phyloP scores from a whole-genome alignment of 2,113 vertebrate species.

The Tor tambroides region DNA sequence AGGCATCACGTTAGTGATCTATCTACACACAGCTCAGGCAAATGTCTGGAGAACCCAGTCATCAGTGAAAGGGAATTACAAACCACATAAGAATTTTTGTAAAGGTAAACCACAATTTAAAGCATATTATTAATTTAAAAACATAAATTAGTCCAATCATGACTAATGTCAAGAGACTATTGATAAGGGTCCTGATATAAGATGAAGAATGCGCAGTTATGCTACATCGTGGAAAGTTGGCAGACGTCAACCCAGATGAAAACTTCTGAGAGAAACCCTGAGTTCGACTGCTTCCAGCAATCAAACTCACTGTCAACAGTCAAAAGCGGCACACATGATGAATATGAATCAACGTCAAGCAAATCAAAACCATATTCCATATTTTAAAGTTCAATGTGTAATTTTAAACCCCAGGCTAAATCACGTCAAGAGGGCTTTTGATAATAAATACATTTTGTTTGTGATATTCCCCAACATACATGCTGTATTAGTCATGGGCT shows the following conservation, averaged over 20 bases:
- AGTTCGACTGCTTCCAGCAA: neutral
- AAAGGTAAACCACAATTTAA: neutral
- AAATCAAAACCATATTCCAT: slow-evolving; percentile 31
- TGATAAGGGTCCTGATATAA: neutral
- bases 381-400: neutral
- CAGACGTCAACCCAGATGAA: neutral
- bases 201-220: neutral
- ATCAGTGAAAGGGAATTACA: neutral
- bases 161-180: neutral
- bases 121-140: neutral
- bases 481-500: slow-evolving; percentile 60
- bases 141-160: neutral
- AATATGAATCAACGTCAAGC: neutral
- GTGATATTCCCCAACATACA: slow-evolving; percentile 56
- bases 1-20: neutral
- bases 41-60: neutral
- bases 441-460: slow-evolving; percentile 54
- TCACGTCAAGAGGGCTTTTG: neutral
- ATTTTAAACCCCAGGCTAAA: slow-evolving; percentile 32
- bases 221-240: neutral
- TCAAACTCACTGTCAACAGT: neutral
- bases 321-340: neutral
- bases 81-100: neutral
- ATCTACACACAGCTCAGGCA: neutral
- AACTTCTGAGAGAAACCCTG: slow-evolving; percentile 6